Base-by-base conservation (phyloP, 2,888 invertebrate species). In the Epistrophella euchroma region DNA sequence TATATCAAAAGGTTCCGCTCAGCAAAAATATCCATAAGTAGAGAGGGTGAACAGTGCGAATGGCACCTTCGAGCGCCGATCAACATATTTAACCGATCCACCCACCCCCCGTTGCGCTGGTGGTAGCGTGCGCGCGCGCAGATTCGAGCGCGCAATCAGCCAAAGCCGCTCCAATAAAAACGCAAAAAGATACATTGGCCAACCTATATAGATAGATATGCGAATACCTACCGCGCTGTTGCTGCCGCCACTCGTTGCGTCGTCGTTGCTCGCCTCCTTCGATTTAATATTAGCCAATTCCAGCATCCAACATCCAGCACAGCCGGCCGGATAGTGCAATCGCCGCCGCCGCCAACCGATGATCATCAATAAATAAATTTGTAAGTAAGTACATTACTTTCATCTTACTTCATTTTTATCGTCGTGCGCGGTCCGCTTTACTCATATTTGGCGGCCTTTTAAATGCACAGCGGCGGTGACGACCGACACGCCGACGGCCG, bases 301-400 rank as follows among this genome's bases (percentile, higher is more conserved):
- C 55, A 60, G 62, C 70, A 28, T 28, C 4, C 66, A 19, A 55
- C 52, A 50, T 37, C 17, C 45, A 56, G 47, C 37, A 35, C 52
- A 19, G 56, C 32, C 60, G 64, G 52, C 72, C 82, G 86, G 84
- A 84, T 82, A 82, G 86, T 74, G 82, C 82, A 86, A 86, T 86
- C 86, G 86, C 86, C 86, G 86, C 86, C 86, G 86, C 86, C 86
- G 86, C 86, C 77, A 82, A 78, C 82, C 82, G 86, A 86, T 86
- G 86, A 86, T 86, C 86, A 86, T 86, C 86, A 86, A 86, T 86
- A 86, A 86, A 86, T 86, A 86, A 86, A 86, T 86, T 86, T 86
- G 86, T 86, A 86, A 86, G 82, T 86, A 86, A 86, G 86, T 86
- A 86, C 86, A 86, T 86, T 86, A 86, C 86, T 86, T 86, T 86